A percentile compares a stretch with the other conserved stretches of the same genome.
phyloP scores from a whole-genome alignment of 2,113 vertebrate species.

The Pitta sordida region DNA sequence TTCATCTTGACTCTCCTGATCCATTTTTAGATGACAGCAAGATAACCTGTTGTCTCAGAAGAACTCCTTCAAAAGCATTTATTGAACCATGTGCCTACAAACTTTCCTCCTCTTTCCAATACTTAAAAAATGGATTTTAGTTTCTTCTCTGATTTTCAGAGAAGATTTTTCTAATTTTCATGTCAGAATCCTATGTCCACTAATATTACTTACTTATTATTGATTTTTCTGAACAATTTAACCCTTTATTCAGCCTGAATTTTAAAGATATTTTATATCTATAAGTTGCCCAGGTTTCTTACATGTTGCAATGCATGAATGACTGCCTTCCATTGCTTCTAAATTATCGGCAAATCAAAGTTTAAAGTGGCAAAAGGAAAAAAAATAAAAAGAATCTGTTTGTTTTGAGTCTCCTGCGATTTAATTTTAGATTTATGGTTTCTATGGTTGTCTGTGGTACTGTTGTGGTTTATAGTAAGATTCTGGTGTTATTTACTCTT shows the following conservation, averaged over 20 bases:
- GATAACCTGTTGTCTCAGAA: neutral
- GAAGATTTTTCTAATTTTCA: no score
- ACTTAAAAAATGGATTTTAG: neutral
- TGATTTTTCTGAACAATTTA: neutral
- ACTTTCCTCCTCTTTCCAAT: neutral
- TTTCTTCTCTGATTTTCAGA: neutral
- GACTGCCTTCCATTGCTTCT: neutral
- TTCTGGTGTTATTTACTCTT: no score
- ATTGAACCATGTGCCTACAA: neutral
- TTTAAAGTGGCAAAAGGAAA: neutral
- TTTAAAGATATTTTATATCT: neutral
- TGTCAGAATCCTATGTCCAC: neutral
- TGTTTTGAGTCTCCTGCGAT: neutral
- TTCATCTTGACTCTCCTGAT: neutral
- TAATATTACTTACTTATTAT: neutral
- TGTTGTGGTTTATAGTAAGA: no score
- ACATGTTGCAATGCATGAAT: neutral
- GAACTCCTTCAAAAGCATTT: neutral
- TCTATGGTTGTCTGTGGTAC: neutral
- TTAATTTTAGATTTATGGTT: neutral
- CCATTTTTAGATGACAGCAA: neutral
- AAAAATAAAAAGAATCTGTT: neutral
- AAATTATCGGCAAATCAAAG: neutral
- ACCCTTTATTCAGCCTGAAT: neutral
- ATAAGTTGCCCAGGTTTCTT: neutral